Evolutionary conservation across 2,113 vertebrate genomes (phyloP).

Genomic region (Alethe diademata): DNA sequence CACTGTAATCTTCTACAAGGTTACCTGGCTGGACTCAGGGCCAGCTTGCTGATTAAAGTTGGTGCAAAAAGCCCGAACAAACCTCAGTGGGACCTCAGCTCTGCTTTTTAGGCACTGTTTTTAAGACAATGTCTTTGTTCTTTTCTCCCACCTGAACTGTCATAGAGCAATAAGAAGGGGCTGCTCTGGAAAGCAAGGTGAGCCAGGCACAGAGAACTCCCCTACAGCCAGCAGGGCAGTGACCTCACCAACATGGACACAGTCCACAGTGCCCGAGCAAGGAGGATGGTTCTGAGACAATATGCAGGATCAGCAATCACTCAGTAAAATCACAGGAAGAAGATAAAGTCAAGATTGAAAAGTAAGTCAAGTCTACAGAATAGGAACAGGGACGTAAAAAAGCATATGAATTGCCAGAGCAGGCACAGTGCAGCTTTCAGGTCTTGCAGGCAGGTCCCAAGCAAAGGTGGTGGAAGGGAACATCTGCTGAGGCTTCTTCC

Average conservation of each 20-base stretch:
- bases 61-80: background rate
- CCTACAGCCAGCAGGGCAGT: background rate
- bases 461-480: background rate
- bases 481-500: background rate
- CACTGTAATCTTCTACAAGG: background rate
- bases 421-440: background rate
- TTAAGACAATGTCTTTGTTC: background rate
- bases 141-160: background rate
- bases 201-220: background rate
- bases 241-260: background rate
- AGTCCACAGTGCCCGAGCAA: background rate
- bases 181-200: background rate
- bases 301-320: background rate
- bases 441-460: background rate
- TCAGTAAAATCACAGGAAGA: background rate
- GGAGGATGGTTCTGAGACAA: background rate
- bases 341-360: background rate
- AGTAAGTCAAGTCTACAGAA: background rate
- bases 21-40: background rate
- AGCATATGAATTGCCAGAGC: background rate
- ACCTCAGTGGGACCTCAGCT: fast-evolving
- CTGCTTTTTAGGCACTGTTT: background rate
- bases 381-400: background rate
- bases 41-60: background rate
- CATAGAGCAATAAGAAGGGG: background rate